phyloP scores from a whole-genome alignment of 2,113 vertebrate genomes.

The Pedetes capensis region DNA sequence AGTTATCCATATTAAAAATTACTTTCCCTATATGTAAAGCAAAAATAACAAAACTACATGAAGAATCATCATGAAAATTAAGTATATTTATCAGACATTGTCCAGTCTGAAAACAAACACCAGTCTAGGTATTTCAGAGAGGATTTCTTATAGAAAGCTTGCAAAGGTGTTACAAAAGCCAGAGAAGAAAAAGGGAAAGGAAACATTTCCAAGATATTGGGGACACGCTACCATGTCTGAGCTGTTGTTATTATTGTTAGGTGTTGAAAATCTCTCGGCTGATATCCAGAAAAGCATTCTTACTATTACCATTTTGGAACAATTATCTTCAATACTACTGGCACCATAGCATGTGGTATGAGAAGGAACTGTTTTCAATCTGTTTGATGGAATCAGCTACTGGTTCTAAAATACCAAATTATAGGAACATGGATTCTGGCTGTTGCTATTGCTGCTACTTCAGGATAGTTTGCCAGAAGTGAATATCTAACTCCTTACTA shows the following conservation, averaged over 20 bases:
- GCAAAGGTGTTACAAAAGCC: background rate
- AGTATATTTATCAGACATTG: background rate
- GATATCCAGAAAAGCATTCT: background rate
- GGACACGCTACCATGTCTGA: background rate
- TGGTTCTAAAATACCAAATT: background rate
- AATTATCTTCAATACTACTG: background rate
- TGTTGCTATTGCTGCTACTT: background rate
- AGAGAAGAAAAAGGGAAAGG: background rate
- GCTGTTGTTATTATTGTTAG: too few species aligned
- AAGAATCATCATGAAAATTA: background rate
- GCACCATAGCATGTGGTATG: background rate
- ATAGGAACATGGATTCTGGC: background rate
- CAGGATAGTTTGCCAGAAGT: background rate
- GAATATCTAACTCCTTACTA: background rate
- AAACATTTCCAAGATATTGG: background rate
- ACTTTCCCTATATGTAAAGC: background rate
- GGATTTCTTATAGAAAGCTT: background rate
- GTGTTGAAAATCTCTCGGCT: too few species aligned
- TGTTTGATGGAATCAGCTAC: background rate
- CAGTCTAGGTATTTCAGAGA: background rate
- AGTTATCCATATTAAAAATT: background rate
- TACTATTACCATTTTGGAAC: background rate
- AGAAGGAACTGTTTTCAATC: background rate
- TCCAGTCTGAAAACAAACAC: background rate
- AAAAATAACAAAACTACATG: background rate